Evolutionary conservation across 2,888 invertebrate genomes (phyloP).

Genomic region (Oasisia sp.): DNA sequence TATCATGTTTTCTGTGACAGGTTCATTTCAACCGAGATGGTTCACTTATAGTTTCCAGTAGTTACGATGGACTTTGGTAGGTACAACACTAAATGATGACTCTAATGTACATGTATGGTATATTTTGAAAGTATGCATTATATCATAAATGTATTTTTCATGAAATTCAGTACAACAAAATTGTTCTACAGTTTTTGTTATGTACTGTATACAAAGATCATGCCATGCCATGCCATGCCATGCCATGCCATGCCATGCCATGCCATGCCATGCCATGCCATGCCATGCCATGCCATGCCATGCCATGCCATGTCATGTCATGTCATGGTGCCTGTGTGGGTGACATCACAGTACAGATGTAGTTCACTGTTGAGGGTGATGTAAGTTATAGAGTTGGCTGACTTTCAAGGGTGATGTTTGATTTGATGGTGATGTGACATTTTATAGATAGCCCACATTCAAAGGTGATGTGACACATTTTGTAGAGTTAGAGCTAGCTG

Average conservation of each 20-base stretch:
- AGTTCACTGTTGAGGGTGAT: not conserved
- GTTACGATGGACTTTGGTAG: constrained; percentile 97
- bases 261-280: no score
- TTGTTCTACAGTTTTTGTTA: not conserved
- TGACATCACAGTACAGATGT: not conserved
- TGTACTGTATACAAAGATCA: not conserved
- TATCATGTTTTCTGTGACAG: constrained; percentile 47
- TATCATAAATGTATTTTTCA: not conserved
- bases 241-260: no score
- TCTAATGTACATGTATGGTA: not conserved
- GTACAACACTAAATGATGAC: constrained; percentile 43
- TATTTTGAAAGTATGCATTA: not conserved
- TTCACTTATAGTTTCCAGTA: constrained; percentile 96
- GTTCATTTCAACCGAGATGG: constrained; percentile 98
- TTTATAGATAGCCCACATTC: no score
- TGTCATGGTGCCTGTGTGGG: not conserved
- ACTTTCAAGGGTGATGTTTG: no score
- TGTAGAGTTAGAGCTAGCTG: no score
- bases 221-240: not conserved
- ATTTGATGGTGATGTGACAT: no score
- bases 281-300: no score
- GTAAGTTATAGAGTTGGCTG: no score
- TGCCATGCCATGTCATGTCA: no score
- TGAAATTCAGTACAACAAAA: not conserved
- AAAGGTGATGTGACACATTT: no score